phyloP scores from a whole-genome alignment of 2,113 vertebrate species.

The Hemibagrus wyckioides region DNA sequence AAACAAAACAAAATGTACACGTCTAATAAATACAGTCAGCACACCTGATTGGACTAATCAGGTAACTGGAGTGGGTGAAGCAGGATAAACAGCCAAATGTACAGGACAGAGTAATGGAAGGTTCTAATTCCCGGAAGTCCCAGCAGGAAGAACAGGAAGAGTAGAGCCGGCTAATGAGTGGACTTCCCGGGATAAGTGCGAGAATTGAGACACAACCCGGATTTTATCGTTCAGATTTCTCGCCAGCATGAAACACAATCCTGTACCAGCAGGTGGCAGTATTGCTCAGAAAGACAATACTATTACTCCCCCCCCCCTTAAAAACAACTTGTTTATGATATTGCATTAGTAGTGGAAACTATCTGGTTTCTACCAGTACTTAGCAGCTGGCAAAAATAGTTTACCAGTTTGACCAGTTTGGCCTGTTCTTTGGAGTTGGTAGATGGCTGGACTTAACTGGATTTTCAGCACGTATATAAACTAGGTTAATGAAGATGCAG shows the following conservation, averaged over 20 bases:
- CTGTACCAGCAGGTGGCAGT: conserved; percentile 7
- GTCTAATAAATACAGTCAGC: neutral
- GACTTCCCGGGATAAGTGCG: neutral
- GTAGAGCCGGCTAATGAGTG: neutral
- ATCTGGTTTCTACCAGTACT: neutral
- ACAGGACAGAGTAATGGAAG: too few species aligned
- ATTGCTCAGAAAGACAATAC: neutral
- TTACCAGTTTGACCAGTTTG: neutral
- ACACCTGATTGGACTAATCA: neutral
- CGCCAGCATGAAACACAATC: neutral
- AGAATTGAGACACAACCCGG: neutral
- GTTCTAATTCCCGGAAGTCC: too few species aligned
- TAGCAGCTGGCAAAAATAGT: neutral
- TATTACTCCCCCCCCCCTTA: too few species aligned
- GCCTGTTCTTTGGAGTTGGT: neutral
- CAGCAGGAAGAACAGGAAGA: neutral
- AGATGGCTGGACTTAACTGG: neutral
- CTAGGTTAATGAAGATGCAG: neutral
- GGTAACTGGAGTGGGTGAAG: neutral
- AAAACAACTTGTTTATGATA: neutral
- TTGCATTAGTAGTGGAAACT: neutral
- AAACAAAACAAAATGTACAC: too few species aligned
- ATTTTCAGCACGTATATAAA: neutral
- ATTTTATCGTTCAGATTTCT: neutral
- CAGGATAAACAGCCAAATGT: neutral